Conservation (phyloP, 2,113 vertebrate species). For the Myotis davidii region DNA sequence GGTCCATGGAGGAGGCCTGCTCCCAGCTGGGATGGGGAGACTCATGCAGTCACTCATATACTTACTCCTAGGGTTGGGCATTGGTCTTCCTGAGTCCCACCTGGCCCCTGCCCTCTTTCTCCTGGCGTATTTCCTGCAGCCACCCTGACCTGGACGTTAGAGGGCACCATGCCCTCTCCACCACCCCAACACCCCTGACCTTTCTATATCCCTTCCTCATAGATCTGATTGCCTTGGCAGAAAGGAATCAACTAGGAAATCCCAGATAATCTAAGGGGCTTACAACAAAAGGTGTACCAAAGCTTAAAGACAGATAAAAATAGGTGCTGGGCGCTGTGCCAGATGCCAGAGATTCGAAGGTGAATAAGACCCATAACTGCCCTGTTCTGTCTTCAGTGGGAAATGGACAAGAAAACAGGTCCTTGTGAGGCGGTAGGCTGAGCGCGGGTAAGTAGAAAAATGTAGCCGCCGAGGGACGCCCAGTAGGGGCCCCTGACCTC, state of each 20-base stretch:
- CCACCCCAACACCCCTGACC: not conserved
- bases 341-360: not conserved
- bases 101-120: not conserved
- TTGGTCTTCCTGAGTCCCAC: not conserved
- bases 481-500: not conserved
- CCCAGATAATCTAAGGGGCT: not conserved
- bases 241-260: not conserved
- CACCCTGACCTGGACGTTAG: constrained; percentile 60
- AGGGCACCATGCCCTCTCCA: constrained; percentile 42
- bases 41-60: not conserved
- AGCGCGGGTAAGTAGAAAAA: not conserved
- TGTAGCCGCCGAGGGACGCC: not conserved
- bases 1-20: not conserved
- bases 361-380: not conserved
- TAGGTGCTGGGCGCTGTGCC: not conserved
- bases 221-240: not conserved
- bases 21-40: not conserved
- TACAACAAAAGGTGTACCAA: not conserved
- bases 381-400: not conserved
- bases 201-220: not conserved
- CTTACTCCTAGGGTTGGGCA: not conserved
- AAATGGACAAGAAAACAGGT: not conserved
- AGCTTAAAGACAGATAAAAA: not conserved
- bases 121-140: not conserved
- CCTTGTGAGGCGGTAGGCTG: no score